Conservation (phyloP, 2,113 vertebrate genomes). For the Nothobranchius furzeri region DNA sequence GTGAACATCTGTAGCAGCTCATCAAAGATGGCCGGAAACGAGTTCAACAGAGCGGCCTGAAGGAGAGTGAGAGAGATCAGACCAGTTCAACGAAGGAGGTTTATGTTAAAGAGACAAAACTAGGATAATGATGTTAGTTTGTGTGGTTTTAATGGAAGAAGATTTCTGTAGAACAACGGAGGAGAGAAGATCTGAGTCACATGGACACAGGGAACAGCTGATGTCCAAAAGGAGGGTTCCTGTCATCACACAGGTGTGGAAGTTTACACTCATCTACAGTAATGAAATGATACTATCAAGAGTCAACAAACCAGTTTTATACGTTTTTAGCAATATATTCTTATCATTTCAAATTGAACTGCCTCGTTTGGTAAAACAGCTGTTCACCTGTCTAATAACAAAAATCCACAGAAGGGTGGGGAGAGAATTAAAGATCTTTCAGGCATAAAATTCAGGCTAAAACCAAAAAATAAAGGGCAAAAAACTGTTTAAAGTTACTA, state of each 20-base stretch:
- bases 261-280: background rate
- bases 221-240: background rate
- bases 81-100: background rate
- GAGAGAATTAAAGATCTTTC: background rate
- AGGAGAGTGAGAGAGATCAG: background rate
- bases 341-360: background rate
- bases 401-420: background rate
- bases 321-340: too few relatives aligned
- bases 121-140: background rate
- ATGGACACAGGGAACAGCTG: conserved; percentile 21
- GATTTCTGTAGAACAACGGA: background rate
- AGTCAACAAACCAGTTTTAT: too few relatives aligned
- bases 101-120: background rate
- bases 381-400: background rate
- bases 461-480: background rate
- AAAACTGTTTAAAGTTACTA: background rate
- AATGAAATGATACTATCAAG: rapidly evolving
- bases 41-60: conserved; percentile 94
- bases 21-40: conserved; percentile 95
- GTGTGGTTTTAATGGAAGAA: background rate
- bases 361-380: background rate
- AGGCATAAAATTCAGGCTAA: background rate
- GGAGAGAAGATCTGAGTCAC: background rate
- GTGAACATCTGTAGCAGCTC: conserved; percentile 98
- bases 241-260: background rate